These are phyloP conservation scores for Grammomys surdaster DNA, from an alignment of 2,113 vertebrate species.

Conservation along the genomic window DNA sequence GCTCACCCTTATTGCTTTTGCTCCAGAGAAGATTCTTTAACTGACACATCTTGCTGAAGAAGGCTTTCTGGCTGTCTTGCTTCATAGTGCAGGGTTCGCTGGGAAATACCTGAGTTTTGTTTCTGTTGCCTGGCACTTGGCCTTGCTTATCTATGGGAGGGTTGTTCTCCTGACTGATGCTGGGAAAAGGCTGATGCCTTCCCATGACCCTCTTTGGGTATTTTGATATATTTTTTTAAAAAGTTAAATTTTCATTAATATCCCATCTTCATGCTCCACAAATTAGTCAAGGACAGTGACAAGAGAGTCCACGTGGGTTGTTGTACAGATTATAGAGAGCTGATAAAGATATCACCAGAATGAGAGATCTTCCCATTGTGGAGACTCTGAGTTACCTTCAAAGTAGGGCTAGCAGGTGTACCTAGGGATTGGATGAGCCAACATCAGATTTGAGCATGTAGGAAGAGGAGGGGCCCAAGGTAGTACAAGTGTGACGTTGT, in stretches of 20 bases:
- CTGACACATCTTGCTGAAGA: not conserved
- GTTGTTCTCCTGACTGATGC: fast-evolving
- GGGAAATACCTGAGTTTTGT: not conserved
- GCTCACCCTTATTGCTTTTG: not conserved
- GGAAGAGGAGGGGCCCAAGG: not conserved
- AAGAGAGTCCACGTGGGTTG: fast-evolving
- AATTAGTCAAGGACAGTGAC: not conserved
- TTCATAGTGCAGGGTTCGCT: fast-evolving
- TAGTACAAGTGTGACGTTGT: no score
- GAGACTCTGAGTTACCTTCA: fast-evolving
- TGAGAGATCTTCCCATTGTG: fast-evolving
- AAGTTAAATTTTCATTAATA: not conserved
- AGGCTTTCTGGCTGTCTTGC: not conserved
- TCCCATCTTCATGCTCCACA: fast-evolving
- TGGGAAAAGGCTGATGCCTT: not conserved
- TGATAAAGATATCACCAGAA: not conserved
- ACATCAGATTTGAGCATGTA: not conserved
- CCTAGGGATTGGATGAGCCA: not conserved
- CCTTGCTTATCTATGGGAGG: fast-evolving
- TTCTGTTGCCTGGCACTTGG: not conserved
- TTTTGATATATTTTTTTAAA: not conserved
- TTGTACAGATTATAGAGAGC: not conserved
- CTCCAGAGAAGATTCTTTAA: not conserved
- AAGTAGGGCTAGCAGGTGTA: not conserved
- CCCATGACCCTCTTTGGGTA: not conserved